Conservation (phyloP, 1,140 invertebrate genomes). For the Sweltsa coloradensis region DNA sequence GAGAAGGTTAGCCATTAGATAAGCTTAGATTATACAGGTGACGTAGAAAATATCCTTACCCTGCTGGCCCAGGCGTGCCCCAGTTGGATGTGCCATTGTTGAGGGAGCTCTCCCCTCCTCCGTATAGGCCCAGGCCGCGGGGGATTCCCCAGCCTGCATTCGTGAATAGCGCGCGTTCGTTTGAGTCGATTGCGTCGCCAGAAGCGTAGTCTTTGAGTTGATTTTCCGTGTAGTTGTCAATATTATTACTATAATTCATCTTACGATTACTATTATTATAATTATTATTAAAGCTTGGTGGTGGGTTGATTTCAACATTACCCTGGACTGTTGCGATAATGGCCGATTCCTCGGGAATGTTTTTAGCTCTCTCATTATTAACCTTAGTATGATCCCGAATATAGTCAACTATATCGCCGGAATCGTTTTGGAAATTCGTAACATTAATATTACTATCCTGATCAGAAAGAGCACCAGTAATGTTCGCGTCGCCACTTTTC, state of each 20-base stretch:
- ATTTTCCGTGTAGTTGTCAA: constrained; percentile 25
- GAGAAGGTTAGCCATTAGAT: too few relatives aligned
- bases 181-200: constrained; percentile 21
- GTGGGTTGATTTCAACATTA: constrained; percentile 44
- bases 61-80: too few relatives aligned
- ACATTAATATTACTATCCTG: constrained; percentile 9
- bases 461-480: constrained; percentile 14
- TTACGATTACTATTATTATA: constrained; percentile 14
- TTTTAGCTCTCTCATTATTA: constrained; percentile 28
- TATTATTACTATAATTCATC: neutral
- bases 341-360: constrained; percentile 46
- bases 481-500: neutral
- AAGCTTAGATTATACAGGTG: too few relatives aligned
- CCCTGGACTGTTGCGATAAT: constrained; percentile 41
- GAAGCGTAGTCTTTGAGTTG: constrained; percentile 14
- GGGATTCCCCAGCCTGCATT: constrained; percentile 42
- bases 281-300: constrained; percentile 40
- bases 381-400: constrained; percentile 19
- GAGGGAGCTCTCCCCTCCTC: constrained; percentile 65
- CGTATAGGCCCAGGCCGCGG: constrained; percentile 44
- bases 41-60: too few relatives aligned
- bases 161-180: neutral
- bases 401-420: constrained; percentile 1
- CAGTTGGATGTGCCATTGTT: constrained; percentile 59
- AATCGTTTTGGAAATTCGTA: constrained; percentile 9